These are phyloP conservation scores for Adineta ricciae DNA, from an alignment of 2,888 invertebrate species.

Conservation along the genomic window DNA sequence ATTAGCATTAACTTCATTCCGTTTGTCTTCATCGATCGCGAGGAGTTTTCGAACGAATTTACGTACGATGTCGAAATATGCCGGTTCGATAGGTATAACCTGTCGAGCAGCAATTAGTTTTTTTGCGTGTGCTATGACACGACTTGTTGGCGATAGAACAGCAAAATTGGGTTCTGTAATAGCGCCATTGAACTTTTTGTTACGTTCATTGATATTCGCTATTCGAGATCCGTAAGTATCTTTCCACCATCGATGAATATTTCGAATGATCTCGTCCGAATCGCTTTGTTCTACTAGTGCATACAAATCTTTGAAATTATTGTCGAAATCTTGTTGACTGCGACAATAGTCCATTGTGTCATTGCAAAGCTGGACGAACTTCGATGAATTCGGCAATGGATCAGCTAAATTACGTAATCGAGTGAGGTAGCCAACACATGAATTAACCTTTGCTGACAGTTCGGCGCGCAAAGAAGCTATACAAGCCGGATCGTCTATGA, in stretches of 20 bases:
- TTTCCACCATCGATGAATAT: neutral
- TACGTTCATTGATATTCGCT: neutral
- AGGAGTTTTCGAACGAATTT: neutral
- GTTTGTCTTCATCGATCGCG: neutral
- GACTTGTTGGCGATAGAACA: neutral
- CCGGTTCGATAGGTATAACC: neutral
- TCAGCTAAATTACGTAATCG: neutral
- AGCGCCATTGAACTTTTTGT: neutral
- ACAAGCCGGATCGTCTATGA: neutral
- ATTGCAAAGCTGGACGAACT: neutral
- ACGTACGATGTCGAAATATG: neutral
- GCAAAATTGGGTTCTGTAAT: neutral
- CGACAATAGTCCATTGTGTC: neutral
- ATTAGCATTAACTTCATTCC: neutral
- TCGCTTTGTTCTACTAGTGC: neutral
- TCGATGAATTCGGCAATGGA: neutral
- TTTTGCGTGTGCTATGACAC: neutral
- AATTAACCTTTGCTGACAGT: neutral
- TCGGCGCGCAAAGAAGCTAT: neutral
- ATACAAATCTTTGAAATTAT: neutral
- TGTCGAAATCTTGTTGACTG: neutral
- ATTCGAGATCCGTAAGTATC: neutral
- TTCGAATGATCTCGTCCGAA: neutral
- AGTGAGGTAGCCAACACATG: neutral
- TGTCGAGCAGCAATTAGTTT: neutral